Evolutionary conservation across 2,797 vertebrate species (phyloP).

Genomic region (Ceryle rudis): DNA sequence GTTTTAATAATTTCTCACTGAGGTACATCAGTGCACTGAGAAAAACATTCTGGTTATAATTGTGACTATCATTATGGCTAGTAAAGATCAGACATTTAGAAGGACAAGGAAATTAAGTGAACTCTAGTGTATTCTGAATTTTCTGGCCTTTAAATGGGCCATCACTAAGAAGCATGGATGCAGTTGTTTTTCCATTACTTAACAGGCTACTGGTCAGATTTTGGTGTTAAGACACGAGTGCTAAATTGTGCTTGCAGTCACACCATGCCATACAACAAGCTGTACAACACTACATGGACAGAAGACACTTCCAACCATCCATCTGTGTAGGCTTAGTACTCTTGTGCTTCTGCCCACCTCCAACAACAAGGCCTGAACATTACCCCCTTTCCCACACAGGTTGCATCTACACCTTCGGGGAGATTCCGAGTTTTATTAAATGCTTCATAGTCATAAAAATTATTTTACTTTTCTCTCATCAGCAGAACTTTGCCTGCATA

Average conservation of each 20-base stretch:
- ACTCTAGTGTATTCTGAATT: background rate
- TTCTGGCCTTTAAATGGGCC: background rate
- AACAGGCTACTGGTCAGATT: background rate
- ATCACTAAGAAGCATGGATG: background rate
- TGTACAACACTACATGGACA: fast-evolving
- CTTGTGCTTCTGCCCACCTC: background rate
- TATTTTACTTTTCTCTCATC: background rate
- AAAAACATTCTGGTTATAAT: background rate
- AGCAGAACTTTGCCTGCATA: background rate
- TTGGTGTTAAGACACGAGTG: background rate
- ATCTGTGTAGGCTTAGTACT: background rate
- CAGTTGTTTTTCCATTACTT: background rate
- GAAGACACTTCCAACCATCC: fast-evolving
- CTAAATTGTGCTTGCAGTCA: background rate
- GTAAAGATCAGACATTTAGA: background rate
- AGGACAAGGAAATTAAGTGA: background rate
- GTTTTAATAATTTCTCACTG: background rate
- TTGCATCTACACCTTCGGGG: background rate
- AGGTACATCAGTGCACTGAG: background rate
- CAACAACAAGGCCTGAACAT: background rate
- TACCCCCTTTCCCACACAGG: background rate
- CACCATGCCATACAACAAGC: too few species aligned
- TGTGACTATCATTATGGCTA: background rate
- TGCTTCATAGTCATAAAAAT: background rate
- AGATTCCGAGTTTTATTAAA: background rate